Base-by-base conservation (phyloP, 1,140 invertebrate species). In the Notospermus geniculatus region DNA sequence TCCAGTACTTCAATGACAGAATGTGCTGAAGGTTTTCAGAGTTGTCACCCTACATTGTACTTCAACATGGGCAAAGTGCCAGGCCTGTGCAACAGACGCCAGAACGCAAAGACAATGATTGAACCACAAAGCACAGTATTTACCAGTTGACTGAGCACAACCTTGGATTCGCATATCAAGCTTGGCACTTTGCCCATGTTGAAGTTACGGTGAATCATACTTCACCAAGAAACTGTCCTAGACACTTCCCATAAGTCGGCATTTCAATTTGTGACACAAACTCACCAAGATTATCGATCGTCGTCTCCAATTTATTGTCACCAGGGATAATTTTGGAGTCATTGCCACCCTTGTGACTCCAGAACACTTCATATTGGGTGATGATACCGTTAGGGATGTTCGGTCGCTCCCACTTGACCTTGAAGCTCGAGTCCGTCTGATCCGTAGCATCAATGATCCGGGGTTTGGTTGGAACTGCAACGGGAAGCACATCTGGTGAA, bases 361-460 rank as follows among this genome's bases (percentile, higher is more conserved):
- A 50, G 46, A 23, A 50, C 25, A 50, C n/a, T n/a, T 50, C 25
- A 27, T 50, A 50, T 9, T 27, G 4, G n/a, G 9, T 9, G n/a
- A 50, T 50, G 25, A 55, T 19, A 55, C 54, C 54, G 23, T 55
- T 55, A n/a, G 30, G 4, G 11, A 29, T 11, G 7, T 22, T 30
- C 11, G 54, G 54, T 23, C 27, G 17, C 23, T 25, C 29, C 54
- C 54, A 55, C 54, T 55, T n/a, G n/a, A 55, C 25, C 23, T 30
- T n/a, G 7, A 55, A 29, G 29, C 25, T 29, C 23, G n/a, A 19
- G 23, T 19, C 11, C 4, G 54, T 55, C 11, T 32, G 54, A 19
- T 55, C 30, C 23, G 25, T 28, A 19, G 27, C 30, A 27, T 55
- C n/a, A 27, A 19, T 28, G 27, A 55, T 55, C 7, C 23, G 23